Conservation (phyloP, 37 sponge, comb jelly and placozoan species). For the Cliona cf. orientalis region DNA sequence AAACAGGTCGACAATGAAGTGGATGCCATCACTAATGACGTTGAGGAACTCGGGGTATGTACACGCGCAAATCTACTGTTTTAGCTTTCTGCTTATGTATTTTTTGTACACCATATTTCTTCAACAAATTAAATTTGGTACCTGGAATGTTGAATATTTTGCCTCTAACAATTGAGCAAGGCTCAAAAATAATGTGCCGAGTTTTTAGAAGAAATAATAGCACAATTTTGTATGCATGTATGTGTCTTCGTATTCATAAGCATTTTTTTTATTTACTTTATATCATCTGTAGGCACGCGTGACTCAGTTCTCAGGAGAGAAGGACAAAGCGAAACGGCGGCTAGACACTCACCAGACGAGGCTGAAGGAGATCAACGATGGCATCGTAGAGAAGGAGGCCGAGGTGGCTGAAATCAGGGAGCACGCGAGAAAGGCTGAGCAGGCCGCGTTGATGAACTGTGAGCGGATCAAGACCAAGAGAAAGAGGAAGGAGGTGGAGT, state of each 20-base stretch:
- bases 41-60: slow-evolving; percentile 19
- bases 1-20: slow-evolving; percentile 43
- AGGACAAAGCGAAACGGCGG: slow-evolving; percentile 3
- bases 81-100: neutral
- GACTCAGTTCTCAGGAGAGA: neutral
- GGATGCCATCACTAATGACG: slow-evolving; percentile 30
- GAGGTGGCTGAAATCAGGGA: neutral
- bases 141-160: too few species aligned
- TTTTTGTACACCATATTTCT: neutral
- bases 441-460: slow-evolving; percentile 17
- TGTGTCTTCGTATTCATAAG: too few species aligned
- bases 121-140: too few species aligned
- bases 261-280: too few species aligned
- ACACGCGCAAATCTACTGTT: neutral
- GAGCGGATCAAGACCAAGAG: slow-evolving; percentile 55
- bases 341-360: slow-evolving; percentile 30
- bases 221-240: too few species aligned
- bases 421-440: slow-evolving; percentile 10
- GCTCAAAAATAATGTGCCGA: too few species aligned
- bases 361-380: slow-evolving; percentile 20
- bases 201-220: too few species aligned
- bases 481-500: slow-evolving; percentile 39
- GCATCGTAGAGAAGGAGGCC: slow-evolving; percentile 6
- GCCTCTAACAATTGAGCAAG: too few species aligned
- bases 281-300: slow-evolving; percentile 15